Evolutionary conservation across 2,888 invertebrate genomes (phyloP), one percentile per base, ranked within the genome.

Genomic region (Chymomyza procnemis): DNA sequence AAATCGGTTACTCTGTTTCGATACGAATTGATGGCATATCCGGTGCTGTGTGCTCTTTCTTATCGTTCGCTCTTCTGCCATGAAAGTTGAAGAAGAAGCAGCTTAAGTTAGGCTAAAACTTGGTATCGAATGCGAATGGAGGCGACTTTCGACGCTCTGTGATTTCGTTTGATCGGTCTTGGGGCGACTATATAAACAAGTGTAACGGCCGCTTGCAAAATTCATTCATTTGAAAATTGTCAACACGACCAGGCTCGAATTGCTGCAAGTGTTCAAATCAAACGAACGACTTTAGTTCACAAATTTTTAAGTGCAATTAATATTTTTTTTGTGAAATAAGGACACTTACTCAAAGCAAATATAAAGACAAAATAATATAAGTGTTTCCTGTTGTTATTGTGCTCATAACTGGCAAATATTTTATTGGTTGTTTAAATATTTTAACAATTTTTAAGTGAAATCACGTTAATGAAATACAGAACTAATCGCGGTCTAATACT

Each of bases 401-500:
- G 19, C 16, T 50, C 6, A 50, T 47, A 21, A n/a, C 14, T 18
- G 21, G 21, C 34, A 41, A 48, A n/a, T n/a, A n/a, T 48, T 62
- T 60, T 67, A 61, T 50, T 16, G 22, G 47, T 50, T 41, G 46
- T 22, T 55, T 30, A 12, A 60, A 64, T 18, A 12, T 22, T 50
- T 34, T 1, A 26, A 26, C 26, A 26, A 26, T 26, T 26, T 3
- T 6, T 26, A 26, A 26, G 26, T 54, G 12, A 75, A 72, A 64
- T 18, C 34, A 78, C 81, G 87, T 90, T 90, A 89, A 91, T 91
- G 91, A 91, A 90, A 91, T 91, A 91, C 79, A 89, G 82, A 88
- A 91, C 88, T 76, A 90, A 90, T 79, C 90, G 89, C 69, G 91
- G 91, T 63, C 87, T 87, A 68, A 91, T 91, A 76, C 81, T 91